A percentile compares a stretch with the other conserved stretches of the same genome.
Evolutionary conservation across 2,797 vertebrate genomes (phyloP).

Genomic region (Gouania willdenowi): DNA sequence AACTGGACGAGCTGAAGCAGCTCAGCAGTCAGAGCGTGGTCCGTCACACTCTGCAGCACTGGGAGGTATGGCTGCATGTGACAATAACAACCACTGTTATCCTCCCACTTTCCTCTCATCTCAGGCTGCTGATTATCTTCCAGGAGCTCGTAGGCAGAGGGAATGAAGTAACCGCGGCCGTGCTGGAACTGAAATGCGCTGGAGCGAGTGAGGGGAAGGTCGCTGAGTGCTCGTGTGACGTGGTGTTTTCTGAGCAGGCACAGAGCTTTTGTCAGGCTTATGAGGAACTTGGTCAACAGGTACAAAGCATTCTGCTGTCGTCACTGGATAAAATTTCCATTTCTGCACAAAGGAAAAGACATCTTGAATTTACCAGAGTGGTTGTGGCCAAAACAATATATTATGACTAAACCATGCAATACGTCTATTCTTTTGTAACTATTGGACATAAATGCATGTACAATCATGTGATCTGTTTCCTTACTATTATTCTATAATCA

Average conservation of each 20-base stretch:
- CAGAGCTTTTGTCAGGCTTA: conserved; percentile 30
- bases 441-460: too few species aligned
- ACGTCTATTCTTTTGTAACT: too few species aligned
- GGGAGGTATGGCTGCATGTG: conserved; percentile 70
- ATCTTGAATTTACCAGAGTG: too few species aligned
- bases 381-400: too few species aligned
- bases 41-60: conserved; percentile 71
- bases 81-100: not conserved
- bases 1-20: conserved; percentile 60
- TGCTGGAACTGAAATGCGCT: conserved; percentile 70
- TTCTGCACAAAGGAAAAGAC: too few species aligned
- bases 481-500: not conserved
- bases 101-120: not conserved
- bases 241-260: conserved; percentile 29
- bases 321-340: too few species aligned
- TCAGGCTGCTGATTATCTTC: not conserved
- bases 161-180: conserved; percentile 55
- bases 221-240: conserved; percentile 38
- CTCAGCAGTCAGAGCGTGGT: conserved; percentile 70
- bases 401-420: too few species aligned
- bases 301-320: conserved; percentile 11
- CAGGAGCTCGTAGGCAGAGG: conserved; percentile 77
- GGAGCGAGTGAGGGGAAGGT: conserved; percentile 15
- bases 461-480: too few species aligned
- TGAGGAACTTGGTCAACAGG: conserved; percentile 59